Evolutionary conservation across 2,797 vertebrate genomes (phyloP).

Genomic region (Naso thynnoides): DNA sequence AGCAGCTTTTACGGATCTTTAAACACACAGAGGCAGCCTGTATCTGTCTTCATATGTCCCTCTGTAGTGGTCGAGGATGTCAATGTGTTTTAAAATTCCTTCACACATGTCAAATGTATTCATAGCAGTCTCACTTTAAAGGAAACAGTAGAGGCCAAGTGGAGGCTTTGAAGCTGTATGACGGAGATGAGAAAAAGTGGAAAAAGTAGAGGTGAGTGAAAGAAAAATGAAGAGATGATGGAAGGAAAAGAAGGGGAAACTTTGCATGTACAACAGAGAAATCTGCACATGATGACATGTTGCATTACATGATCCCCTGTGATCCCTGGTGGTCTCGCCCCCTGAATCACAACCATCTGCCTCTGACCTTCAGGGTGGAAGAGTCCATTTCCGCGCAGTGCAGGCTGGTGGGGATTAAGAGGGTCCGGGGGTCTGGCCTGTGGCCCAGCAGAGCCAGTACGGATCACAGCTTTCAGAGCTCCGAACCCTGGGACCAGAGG

Average conservation of each 20-base stretch:
- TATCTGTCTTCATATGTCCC: slow-evolving; percentile 44
- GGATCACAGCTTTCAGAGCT: slow-evolving; percentile 65
- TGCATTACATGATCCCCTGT: slow-evolving; percentile 68
- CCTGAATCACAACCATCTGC: slow-evolving; percentile 71
- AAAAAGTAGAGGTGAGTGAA: slow-evolving; percentile 30
- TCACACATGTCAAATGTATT: slow-evolving; percentile 62
- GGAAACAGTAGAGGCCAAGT: slow-evolving; percentile 40
- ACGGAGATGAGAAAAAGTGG: slow-evolving; percentile 25
- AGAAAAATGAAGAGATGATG: slow-evolving; percentile 7
- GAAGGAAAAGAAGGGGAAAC: slow-evolving; percentile 14
- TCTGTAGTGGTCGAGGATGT: slow-evolving; percentile 56
- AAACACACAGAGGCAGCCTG: slow-evolving; percentile 48
- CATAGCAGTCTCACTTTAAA: slow-evolving; percentile 53
- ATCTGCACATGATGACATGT: slow-evolving; percentile 68
- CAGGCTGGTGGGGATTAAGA: slow-evolving; percentile 60
- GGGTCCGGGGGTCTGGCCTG: slow-evolving; percentile 63
- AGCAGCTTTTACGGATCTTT: slow-evolving; percentile 57
- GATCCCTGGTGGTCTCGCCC: slow-evolving; percentile 70
- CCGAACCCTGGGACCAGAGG: slow-evolving; percentile 50
- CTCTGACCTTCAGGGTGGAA: slow-evolving; percentile 72
- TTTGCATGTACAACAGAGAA: slow-evolving; percentile 26
- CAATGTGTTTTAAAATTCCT: slow-evolving; percentile 57
- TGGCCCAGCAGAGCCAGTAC: slow-evolving; percentile 47
- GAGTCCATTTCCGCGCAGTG: slow-evolving; percentile 56
- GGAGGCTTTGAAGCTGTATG: slow-evolving; percentile 52